phyloP scores from a whole-genome alignment of 2,888 invertebrate species.

The Gryllus longicercus region DNA sequence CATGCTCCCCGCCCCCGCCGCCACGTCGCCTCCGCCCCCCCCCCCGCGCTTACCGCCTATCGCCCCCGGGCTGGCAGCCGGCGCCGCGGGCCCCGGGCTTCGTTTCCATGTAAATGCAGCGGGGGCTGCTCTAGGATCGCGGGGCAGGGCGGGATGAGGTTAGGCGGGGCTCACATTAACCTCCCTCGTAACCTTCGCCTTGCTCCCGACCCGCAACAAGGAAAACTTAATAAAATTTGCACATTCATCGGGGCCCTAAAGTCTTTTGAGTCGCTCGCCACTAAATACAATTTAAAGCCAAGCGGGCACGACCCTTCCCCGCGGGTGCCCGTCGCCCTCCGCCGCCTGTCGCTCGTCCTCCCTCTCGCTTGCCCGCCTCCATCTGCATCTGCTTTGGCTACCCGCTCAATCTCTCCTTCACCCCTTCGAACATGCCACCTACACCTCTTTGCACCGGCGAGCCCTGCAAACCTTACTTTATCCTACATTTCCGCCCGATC shows the following conservation, averaged over 20 bases:
- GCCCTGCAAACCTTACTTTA: too few relatives aligned
- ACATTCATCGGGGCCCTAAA: slow-evolving; percentile 31
- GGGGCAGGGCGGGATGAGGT: not conserved
- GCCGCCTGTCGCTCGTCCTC: not conserved
- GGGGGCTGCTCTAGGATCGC: not conserved
- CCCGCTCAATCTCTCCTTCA: too few relatives aligned
- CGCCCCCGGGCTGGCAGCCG: not conserved
- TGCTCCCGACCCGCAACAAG: slow-evolving; percentile 22
- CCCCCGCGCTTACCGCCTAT: not conserved
- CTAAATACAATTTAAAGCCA: slow-evolving; percentile 19
- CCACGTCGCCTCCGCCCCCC: too few relatives aligned
- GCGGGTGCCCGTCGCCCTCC: not conserved
- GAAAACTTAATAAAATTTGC: slow-evolving; percentile 37
- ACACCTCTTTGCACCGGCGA: too few relatives aligned
- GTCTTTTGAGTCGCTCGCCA: slow-evolving; percentile 8
- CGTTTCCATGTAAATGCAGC: slow-evolving; percentile 37
- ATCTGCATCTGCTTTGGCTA: too few relatives aligned
- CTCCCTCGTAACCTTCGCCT: not conserved
- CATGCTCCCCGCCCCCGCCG: too few relatives aligned
- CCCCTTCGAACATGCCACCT: too few relatives aligned
- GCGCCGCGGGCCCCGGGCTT: slow-evolving; percentile 27
- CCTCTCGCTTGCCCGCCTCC: not conserved
- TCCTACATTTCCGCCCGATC: too few relatives aligned
- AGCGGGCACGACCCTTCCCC: slow-evolving; percentile 18
- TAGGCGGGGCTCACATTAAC: not conserved